Evolutionary conservation across 2,113 vertebrate genomes (phyloP).

Genomic region (Paracanthobrama guichenoti): DNA sequence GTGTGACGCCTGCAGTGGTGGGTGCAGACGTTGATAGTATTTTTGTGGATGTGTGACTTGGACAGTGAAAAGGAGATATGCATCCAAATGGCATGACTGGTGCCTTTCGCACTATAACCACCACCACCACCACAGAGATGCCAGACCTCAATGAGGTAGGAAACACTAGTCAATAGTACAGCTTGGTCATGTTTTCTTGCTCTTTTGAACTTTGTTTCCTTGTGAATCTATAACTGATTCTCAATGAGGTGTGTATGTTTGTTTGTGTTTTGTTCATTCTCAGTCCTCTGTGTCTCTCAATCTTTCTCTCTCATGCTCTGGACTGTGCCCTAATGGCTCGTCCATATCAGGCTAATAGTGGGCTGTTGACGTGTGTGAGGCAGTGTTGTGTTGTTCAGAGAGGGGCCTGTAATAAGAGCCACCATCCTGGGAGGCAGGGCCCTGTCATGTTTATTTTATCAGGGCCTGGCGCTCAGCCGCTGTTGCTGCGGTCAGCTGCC

Average conservation of each 20-base stretch:
- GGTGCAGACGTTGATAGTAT: conserved; percentile 65
- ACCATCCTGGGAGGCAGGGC: conserved; percentile 53
- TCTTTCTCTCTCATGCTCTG: conserved; percentile 29
- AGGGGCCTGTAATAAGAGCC: conserved; percentile 63
- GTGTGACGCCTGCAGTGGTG: conserved; percentile 58
- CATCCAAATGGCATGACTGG: conserved; percentile 66
- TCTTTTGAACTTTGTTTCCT: conserved; percentile 16
- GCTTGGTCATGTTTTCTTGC: background rate
- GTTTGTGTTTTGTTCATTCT: background rate
- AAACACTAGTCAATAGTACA: background rate
- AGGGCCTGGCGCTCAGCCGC: conserved; percentile 62
- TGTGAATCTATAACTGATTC: background rate
- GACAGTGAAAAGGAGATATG: conserved; percentile 70
- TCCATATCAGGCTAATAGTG: conserved; percentile 47
- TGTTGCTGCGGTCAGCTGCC: conserved; percentile 47
- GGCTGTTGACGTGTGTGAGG: background rate
- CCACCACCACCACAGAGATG: conserved; percentile 65
- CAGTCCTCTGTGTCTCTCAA: background rate
- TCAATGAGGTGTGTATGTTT: background rate
- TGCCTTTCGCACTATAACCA: conserved; percentile 54
- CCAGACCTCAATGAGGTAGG: conserved; percentile 70
- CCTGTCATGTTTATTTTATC: conserved; percentile 77
- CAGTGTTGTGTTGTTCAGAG: conserved; percentile 57
- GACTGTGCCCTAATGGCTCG: conserved; percentile 25
- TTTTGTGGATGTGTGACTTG: conserved; percentile 62